Percentiles rank a stretch among this genome's conserved stretches.
Evolutionary conservation across 2,888 invertebrate genomes (phyloP).

Genomic region (Chrysolina haemoptera): DNA sequence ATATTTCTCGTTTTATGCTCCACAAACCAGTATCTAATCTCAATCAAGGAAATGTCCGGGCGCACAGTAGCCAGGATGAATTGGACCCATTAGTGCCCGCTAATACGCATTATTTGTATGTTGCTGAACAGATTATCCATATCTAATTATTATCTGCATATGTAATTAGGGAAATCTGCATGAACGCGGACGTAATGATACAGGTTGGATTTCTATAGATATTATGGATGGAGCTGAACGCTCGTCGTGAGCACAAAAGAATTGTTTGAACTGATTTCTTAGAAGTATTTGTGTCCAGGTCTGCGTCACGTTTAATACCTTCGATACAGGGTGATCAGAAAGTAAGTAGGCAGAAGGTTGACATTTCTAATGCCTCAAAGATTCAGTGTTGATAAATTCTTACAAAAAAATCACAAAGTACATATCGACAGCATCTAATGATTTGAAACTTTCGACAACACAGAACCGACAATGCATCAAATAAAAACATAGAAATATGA

Average conservation of each 20-base stretch:
- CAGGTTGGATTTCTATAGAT: slow-evolving; percentile 17
- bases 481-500: too few species aligned
- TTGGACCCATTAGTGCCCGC: slow-evolving; percentile 28
- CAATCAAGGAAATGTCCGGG: slow-evolving; percentile 20
- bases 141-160: slow-evolving; percentile 37
- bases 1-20: slow-evolving; percentile 17
- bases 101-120: slow-evolving; percentile 30
- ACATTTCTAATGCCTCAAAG: too few species aligned
- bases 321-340: background rate
- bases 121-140: slow-evolving; percentile 28
- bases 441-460: too few species aligned
- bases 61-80: slow-evolving; percentile 35
- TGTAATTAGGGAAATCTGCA: slow-evolving; percentile 29
- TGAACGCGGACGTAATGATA: slow-evolving; percentile 6
- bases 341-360: background rate
- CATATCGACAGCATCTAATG: too few species aligned
- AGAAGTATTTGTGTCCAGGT: slow-evolving; percentile 3
- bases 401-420: too few species aligned
- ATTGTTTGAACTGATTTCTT: slow-evolving; percentile 5
- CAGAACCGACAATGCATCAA: too few species aligned
- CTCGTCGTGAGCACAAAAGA: slow-evolving; percentile 15
- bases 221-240: slow-evolving; percentile 10
- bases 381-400: too few species aligned
- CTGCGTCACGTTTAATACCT: background rate
- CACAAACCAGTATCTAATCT: slow-evolving; percentile 28